These are phyloP conservation scores for Papilio xuthus DNA, from an alignment of 1,140 invertebrate genomes.

Conservation along the genomic window DNA sequence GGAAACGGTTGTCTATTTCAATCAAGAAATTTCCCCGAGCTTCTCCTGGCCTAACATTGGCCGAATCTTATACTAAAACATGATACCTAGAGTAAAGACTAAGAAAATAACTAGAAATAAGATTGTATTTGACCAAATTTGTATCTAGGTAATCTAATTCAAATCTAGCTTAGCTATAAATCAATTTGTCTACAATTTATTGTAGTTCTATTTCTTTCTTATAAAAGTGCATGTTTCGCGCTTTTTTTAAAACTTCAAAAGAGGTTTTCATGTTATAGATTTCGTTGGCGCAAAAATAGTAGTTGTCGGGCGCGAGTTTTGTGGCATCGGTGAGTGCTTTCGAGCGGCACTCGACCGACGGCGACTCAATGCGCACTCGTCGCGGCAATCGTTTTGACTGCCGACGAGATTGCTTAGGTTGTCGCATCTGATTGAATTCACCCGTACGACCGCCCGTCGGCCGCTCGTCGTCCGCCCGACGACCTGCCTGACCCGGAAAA, in stretches of 20 bases:
- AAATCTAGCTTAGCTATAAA: background rate
- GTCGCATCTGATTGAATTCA: slow-evolving; percentile 78
- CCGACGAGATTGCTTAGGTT: slow-evolving; percentile 72
- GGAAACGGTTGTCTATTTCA: slow-evolving; percentile 75
- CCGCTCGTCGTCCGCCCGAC: slow-evolving; percentile 40
- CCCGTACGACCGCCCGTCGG: slow-evolving; percentile 46
- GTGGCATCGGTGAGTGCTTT: slow-evolving; percentile 55
- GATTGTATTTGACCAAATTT: background rate
- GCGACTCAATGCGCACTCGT: slow-evolving; percentile 69
- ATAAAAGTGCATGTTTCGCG: background rate
- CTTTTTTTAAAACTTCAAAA: slow-evolving; percentile 13
- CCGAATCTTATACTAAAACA: slow-evolving; percentile 60
- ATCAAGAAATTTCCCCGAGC: slow-evolving; percentile 66
- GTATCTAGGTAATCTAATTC: too few species aligned
- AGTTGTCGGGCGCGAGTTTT: slow-evolving; percentile 44
- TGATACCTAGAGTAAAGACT: slow-evolving; percentile 58
- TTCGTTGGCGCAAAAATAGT: slow-evolving; percentile 36
- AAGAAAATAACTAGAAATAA: slow-evolving; percentile 46
- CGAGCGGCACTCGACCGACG: slow-evolving; percentile 54
- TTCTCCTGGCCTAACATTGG: slow-evolving; percentile 56
- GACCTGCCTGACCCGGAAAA: slow-evolving; percentile 62
- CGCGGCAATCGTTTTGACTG: slow-evolving; percentile 65
- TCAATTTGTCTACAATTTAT: background rate
- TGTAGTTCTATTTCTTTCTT: background rate
- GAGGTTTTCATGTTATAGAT: slow-evolving; percentile 10